A percentile compares a stretch with the other conserved stretches of the same genome.
Evolutionary conservation across 1,140 invertebrate species (phyloP).

Genomic region (Eriosoma lanigerum): DNA sequence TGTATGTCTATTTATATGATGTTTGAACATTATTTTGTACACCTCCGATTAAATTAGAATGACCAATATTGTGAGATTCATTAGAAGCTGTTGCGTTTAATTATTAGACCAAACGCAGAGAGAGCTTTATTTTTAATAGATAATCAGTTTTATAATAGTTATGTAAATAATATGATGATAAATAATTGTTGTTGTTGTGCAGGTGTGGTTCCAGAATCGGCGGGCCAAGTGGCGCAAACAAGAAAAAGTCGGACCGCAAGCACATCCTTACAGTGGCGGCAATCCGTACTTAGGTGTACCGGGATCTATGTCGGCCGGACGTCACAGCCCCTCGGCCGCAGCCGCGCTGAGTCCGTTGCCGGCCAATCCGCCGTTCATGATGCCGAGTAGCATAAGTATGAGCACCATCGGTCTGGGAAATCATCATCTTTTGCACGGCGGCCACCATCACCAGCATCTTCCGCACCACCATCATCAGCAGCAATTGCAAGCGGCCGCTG

Average conservation of each 20-base stretch:
- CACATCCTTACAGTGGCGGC: slow-evolving; percentile 74
- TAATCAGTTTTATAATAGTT: too few species aligned
- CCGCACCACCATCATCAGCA: slow-evolving; percentile 14
- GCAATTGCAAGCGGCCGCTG: not conserved
- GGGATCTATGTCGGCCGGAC: slow-evolving; percentile 67
- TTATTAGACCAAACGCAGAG: too few species aligned
- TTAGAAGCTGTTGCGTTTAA: too few species aligned
- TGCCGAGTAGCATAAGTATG: slow-evolving; percentile 58
- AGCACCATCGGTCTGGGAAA: slow-evolving; percentile 2
- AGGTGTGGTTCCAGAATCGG: slow-evolving; percentile 97
- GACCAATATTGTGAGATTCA: too few species aligned
- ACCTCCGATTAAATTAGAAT: too few species aligned
- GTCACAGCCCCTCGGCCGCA: slow-evolving; percentile 71
- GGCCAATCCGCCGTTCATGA: slow-evolving; percentile 59
- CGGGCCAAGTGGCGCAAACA: slow-evolving; percentile 92
- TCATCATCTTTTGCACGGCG: slow-evolving; percentile 60
- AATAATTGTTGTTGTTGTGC: too few species aligned
- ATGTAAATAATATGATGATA: too few species aligned
- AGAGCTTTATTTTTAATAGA: too few species aligned
- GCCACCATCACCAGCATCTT: not conserved
- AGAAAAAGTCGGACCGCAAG: slow-evolving; percentile 82
- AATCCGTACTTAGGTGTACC: slow-evolving; percentile 59
- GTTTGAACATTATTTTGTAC: too few species aligned
- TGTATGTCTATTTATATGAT: too few species aligned
- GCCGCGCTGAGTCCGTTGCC: slow-evolving; percentile 67